phyloP scores from a whole-genome alignment of 2,797 vertebrate species.

The Agapornis canus region DNA sequence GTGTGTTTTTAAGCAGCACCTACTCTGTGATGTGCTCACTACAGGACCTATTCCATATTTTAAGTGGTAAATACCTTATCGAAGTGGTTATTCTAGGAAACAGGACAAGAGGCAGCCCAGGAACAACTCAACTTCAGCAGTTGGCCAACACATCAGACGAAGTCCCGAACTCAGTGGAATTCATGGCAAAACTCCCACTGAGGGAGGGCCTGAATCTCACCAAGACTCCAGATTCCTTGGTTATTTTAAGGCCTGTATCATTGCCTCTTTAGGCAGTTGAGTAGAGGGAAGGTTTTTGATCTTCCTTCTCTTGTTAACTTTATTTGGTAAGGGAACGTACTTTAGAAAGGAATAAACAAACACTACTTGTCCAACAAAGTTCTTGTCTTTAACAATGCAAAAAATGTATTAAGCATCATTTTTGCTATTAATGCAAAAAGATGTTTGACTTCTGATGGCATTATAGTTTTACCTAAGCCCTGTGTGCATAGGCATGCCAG shows the following conservation, averaged over 20 bases:
- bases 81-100: neutral
- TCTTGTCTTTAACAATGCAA: neutral
- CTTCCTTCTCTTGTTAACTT: neutral
- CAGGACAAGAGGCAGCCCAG: neutral
- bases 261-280: neutral
- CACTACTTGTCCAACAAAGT: neutral
- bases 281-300: neutral
- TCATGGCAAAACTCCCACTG: neutral
- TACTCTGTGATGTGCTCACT: neutral
- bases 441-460: neutral
- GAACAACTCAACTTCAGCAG: neutral
- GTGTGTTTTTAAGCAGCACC: neutral
- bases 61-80: neutral
- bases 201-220: neutral
- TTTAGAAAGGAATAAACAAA: neutral
- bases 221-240: neutral
- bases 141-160: neutral
- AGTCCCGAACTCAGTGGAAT: neutral
- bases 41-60: neutral
- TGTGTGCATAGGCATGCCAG: neutral
- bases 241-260: neutral
- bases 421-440: neutral
- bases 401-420: neutral
- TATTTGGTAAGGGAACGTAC: neutral
- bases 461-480: neutral